Evolutionary conservation across 2,888 invertebrate species (phyloP), one percentile per base, ranked within the genome.

Genomic region (Diplolepis rosae): DNA sequence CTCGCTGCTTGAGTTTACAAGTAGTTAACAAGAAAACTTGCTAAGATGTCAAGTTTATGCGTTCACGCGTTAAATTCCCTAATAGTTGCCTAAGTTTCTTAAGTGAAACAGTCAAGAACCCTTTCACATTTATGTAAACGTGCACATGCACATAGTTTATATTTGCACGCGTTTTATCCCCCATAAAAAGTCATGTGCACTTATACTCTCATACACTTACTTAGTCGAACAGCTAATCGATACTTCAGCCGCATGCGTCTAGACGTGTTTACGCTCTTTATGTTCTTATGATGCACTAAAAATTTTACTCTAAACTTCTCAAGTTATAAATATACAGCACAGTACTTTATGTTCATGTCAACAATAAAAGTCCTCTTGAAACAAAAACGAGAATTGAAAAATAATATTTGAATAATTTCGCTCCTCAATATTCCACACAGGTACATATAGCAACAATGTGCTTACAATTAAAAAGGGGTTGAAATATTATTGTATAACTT

Each of bases 141-240:
- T 39, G 35, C 35, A 39, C 35, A 9, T 39, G 15, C 54, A 54
- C 32, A 32, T 7, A 30, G 30, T 30, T 54, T 9, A 32, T 54
- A 54, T 54, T 54, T 54, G 54, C 32, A 9, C 32, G 30, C 32
- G 11, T 54, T 54, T 54, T 32, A 54, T 54, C 32, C 30, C 52
- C 52, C 15, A 28, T 52, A 30, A 52, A 52, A 30, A 52, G 28
- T 52, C 52, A 15, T 45, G 22, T 48, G 22, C 48, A 48, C 48
- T 50, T 50, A 24, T 50, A n/a, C 30, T 30, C 30, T 52, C 30
- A 54, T 54, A 54, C 54, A 54, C 15, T 54, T 32, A 54, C 54
- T 32, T 54, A 32, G 32, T 50, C 24, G 11, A 50, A 11, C 7
- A 32, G 18, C 54, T 54, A 54, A 54, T 54, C 54, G 54, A 54